Percentiles rank a stretch among this genome's conserved stretches.
Conservation (phyloP, 2,888 invertebrate species). For the Rugalucina vietnamica region DNA sequence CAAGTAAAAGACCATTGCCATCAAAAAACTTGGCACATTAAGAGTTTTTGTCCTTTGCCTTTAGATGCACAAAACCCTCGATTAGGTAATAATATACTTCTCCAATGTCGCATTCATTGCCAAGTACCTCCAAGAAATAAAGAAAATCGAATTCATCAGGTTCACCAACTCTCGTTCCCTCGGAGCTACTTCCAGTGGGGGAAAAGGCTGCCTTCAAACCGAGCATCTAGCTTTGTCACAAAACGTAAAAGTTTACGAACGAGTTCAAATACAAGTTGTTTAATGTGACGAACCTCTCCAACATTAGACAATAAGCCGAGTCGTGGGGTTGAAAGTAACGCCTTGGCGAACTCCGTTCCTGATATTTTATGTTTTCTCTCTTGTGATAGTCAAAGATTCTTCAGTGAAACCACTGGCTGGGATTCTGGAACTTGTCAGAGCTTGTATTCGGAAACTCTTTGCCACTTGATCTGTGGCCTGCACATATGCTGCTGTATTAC, state of each 20-base stretch:
- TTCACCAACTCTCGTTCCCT: conserved; percentile 22
- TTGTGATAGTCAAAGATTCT: no score
- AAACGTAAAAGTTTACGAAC: not conserved
- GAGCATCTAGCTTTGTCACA: not conserved
- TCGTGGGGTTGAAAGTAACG: not conserved
- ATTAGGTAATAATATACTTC: conserved; percentile 9
- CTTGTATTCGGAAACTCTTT: not conserved
- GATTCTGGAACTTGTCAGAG: no score
- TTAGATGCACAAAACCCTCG: not conserved
- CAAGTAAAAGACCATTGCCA: not conserved
- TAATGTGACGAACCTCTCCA: not conserved
- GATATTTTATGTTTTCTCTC: not conserved
- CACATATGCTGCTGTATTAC: not conserved
- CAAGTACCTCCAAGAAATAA: conserved; percentile 13
- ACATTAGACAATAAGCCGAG: not conserved
- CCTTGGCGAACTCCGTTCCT: not conserved
- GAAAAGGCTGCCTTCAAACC: conserved; percentile 25
- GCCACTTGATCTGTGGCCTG: not conserved
- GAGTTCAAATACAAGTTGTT: not conserved
- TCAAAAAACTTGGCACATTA: not conserved
- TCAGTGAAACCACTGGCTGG: no score
- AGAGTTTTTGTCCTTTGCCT: not conserved
- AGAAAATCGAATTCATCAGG: conserved; percentile 35
- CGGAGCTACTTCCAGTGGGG: conserved; percentile 27
- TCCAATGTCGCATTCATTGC: conserved; percentile 8